A percentile compares a stretch with the other conserved stretches of the same genome.
These are phyloP conservation scores for Ethmia dodecea DNA, from an alignment of 2,888 invertebrate genomes.

Conservation along the genomic window DNA sequence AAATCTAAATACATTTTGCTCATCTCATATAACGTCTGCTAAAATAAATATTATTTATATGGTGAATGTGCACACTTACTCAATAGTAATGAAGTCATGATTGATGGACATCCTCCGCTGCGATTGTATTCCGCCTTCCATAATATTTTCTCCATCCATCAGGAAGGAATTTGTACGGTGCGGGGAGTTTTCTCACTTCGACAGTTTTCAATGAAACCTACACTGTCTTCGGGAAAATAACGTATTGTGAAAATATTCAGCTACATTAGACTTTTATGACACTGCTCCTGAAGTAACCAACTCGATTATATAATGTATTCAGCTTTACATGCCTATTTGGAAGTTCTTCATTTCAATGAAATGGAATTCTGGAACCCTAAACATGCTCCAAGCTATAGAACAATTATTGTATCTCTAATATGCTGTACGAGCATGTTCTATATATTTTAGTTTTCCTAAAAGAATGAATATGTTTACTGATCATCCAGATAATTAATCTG, in stretches of 20 bases:
- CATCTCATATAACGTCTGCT: too few species aligned
- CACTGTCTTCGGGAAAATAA: conserved; percentile 7
- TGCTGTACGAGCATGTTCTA: too few species aligned
- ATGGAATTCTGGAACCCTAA: too few species aligned
- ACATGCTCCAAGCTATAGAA: too few species aligned
- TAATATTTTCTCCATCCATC: conserved; percentile 27
- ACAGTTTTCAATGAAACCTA: conserved; percentile 23
- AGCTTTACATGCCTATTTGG: too few species aligned
- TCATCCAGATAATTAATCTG: too few species aligned
- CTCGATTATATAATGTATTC: background rate
- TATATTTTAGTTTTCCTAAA: too few species aligned
- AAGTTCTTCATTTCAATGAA: too few species aligned
- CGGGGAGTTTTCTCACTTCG: conserved; percentile 27
- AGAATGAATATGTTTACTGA: too few species aligned
- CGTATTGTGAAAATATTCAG: conserved; percentile 3
- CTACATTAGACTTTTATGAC: conserved; percentile 3
- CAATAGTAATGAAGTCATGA: conserved; percentile 39
- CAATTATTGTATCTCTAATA: too few species aligned
- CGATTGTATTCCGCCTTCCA: conserved; percentile 36
- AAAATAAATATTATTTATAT: too few species aligned
- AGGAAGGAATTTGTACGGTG: conserved; percentile 30
- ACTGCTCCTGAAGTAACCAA: background rate
- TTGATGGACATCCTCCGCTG: conserved; percentile 33
- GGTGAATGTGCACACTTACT: conserved; percentile 21
- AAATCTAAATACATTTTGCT: too few species aligned